Base-by-base conservation (phyloP, 2,888 invertebrate genomes). In the Stegana nigrithorax region DNA sequence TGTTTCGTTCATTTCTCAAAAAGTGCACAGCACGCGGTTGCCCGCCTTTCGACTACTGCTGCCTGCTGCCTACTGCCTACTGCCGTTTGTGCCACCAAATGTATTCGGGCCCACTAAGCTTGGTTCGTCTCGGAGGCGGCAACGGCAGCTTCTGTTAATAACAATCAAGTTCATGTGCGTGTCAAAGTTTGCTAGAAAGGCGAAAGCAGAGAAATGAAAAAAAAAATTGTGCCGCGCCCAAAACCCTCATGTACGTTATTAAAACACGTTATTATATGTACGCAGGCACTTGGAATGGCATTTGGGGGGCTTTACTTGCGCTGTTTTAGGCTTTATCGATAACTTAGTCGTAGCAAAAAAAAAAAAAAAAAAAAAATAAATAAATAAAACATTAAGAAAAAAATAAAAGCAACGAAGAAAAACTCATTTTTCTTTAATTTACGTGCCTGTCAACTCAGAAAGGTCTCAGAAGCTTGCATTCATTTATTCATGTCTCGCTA, bases 1-100 rank as follows among this genome's bases (percentile, higher is more conserved):
- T 75, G 71, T 73, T 81, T 72, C 68, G 70, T 81, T 82, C 82
- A 82, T 82, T 82, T 82, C 78, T 82, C 82, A 82, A 82, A 81
- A 73, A 72, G 76, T 72, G 74, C 58, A 73, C 72, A 64, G 66
- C 59, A 36, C 66, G 73, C 72, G 67, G 73, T 72, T 69, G 78
- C 68, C 78, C 75, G 75, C 78, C 73, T n/a, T n/a, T n/a, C n/a
- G n/a, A n/a, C n/a, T n/a, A n/a, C n/a, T n/a, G n/a, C n/a, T n/a
- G n/a, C n/a, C n/a, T n/a, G n/a, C n/a, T n/a, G n/a, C n/a, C n/a
- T n/a, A 76, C 72, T 64, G 63, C 42, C 60, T n/a, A 70, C 72
- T 70, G 73, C 72, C 67, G 78, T 75, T 73, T 72, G 75, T 77
- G 71, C 73, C 73, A 70, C 77, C 75, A 77, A 75, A 71, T n/a